Evolutionary conservation across 2,888 invertebrate species (phyloP).

Genomic region (Sinotaia quadrata): DNA sequence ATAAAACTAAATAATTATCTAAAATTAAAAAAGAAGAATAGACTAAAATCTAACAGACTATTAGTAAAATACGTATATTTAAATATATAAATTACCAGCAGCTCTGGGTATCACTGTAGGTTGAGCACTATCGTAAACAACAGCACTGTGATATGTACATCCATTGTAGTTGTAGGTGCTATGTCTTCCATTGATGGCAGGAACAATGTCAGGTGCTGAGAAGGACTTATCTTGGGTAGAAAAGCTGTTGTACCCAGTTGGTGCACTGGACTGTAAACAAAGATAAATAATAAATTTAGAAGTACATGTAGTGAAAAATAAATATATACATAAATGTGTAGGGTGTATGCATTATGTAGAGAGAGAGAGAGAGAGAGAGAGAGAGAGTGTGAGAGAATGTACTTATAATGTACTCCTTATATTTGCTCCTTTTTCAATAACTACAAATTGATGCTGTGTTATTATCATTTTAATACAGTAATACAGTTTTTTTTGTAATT

Average conservation of each 20-base stretch:
- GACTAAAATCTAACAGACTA: too few species aligned
- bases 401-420: too few species aligned
- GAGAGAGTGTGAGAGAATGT: too few species aligned
- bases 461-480: too few species aligned
- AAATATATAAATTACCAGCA: too few species aligned
- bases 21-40: too few species aligned
- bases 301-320: not conserved
- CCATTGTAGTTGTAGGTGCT: slow-evolving; percentile 21
- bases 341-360: too few species aligned
- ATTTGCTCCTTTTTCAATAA: too few species aligned
- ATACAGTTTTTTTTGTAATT: too few species aligned
- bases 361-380: not conserved
- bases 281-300: not conserved
- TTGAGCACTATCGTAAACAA: not conserved
- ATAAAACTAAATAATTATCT: too few species aligned
- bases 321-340: not conserved
- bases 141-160: slow-evolving; percentile 10
- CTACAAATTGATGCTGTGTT: too few species aligned
- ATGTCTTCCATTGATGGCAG: slow-evolving; percentile 34
- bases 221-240: slow-evolving; percentile 26
- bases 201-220: slow-evolving; percentile 29
- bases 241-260: slow-evolving; percentile 11
- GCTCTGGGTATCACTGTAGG: slow-evolving; percentile 39
- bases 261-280: slow-evolving; percentile 9
- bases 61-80: too few species aligned